Conservation (phyloP, 2,797 vertebrate species). For the Pantherophis vulpinus region DNA sequence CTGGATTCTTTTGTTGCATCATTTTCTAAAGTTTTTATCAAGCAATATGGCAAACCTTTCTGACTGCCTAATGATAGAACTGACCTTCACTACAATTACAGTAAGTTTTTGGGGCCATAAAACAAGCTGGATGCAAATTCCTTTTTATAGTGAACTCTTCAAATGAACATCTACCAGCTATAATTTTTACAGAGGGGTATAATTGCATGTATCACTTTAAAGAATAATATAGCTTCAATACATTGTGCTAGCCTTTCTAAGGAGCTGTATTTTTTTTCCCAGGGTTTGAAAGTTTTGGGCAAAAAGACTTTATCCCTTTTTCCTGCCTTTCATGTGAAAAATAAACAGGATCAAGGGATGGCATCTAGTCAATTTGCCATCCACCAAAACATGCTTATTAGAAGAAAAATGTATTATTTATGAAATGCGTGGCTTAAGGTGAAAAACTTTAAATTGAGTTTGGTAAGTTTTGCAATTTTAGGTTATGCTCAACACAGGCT, state of each 20-base stretch:
- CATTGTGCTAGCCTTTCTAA: constrained; percentile 52
- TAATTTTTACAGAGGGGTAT: neutral
- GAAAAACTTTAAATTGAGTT: constrained; percentile 66
- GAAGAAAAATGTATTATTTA: constrained; percentile 69
- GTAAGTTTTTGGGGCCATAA: neutral
- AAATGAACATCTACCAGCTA: neutral
- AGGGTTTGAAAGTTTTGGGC: constrained; percentile 48
- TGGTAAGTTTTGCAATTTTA: constrained; percentile 58
- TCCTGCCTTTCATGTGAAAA: constrained; percentile 64
- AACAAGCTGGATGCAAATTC: neutral
- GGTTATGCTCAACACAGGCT: constrained; percentile 52
- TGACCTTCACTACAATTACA: neutral
- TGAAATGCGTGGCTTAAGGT: constrained; percentile 65
- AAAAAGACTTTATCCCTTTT: constrained; percentile 37
- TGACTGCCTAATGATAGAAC: neutral
- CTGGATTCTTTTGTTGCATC: neutral
- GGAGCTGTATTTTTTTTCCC: constrained; percentile 50
- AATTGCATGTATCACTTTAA: neutral
- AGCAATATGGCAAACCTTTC: neutral
- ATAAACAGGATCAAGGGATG: constrained; percentile 50
- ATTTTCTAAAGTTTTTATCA: neutral
- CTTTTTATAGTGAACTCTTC: neutral
- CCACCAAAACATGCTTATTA: constrained; percentile 62
- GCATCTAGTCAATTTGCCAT: constrained; percentile 40
- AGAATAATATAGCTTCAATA: constrained; percentile 56